These are phyloP conservation scores for Xanthorhoe spadicearia DNA, from an alignment of 2,888 invertebrate genomes.

Conservation along the genomic window DNA sequence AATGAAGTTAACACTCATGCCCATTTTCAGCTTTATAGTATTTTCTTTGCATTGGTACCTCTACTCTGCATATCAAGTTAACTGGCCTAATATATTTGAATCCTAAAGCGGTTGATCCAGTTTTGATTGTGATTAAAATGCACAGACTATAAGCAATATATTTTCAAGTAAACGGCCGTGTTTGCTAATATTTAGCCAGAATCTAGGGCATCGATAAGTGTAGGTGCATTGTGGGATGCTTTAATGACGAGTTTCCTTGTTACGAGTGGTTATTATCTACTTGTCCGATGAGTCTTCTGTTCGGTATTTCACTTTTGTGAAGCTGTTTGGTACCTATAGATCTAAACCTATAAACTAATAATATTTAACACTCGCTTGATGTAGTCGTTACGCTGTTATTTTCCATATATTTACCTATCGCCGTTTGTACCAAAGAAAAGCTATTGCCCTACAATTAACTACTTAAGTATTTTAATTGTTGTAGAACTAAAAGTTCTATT, in stretches of 20 bases:
- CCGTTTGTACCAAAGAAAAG: no score
- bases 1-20: no score
- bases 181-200: constrained; percentile 59
- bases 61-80: no score
- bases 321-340: not conserved
- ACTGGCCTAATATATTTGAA: not conserved
- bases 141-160: constrained; percentile 8
- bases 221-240: constrained; percentile 58
- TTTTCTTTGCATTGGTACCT: no score
- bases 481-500: not conserved
- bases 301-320: constrained; percentile 8
- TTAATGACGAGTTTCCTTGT: constrained; percentile 56
- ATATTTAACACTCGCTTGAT: no score
- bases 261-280: constrained; percentile 42
- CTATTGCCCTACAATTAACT: no score
- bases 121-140: not conserved
- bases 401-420: no score
- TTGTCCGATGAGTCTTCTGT: constrained; percentile 26
- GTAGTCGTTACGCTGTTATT: no score
- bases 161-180: constrained; percentile 46
- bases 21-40: no score
- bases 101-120: not conserved
- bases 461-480: no score
- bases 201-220: constrained; percentile 66
- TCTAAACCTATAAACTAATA: no score